phyloP scores from a whole-genome alignment of 2,113 vertebrate genomes.

The Corythaixoides concolor region DNA sequence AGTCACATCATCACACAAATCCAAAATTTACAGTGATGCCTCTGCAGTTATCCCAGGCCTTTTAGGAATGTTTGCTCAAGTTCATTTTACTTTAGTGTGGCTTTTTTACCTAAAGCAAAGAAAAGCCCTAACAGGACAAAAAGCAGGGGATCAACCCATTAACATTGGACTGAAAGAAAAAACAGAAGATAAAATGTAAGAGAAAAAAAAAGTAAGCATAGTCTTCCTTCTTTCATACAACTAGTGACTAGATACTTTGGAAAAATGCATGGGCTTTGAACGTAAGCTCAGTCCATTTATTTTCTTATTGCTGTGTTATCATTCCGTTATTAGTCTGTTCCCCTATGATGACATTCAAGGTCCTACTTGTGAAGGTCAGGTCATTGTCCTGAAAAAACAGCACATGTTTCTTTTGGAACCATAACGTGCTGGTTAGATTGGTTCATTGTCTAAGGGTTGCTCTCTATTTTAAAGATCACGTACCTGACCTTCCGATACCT shows the following conservation, averaged over 20 bases:
- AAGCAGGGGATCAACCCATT: background rate
- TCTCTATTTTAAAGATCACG: background rate
- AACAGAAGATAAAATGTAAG: background rate
- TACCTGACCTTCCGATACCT: background rate
- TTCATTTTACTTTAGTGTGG: background rate
- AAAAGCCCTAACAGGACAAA: background rate
- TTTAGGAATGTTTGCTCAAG: background rate
- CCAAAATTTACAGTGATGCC: background rate
- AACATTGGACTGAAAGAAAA: background rate
- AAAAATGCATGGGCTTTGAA: background rate
- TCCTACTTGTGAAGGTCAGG: background rate
- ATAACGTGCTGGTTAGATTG: background rate
- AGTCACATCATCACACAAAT: accelerated
- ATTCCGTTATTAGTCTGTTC: background rate
- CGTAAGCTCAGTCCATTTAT: background rate
- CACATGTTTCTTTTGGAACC: background rate
- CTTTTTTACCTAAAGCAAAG: background rate
- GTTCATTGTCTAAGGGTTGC: background rate
- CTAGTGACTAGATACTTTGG: background rate
- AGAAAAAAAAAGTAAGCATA: background rate
- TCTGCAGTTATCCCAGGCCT: background rate
- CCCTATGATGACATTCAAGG: background rate
- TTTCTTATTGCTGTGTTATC: background rate
- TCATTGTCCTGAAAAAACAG: background rate
- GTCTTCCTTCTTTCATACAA: background rate